Base-by-base conservation (phyloP, 2,113 vertebrate species). In the Triplophysa rosa region DNA sequence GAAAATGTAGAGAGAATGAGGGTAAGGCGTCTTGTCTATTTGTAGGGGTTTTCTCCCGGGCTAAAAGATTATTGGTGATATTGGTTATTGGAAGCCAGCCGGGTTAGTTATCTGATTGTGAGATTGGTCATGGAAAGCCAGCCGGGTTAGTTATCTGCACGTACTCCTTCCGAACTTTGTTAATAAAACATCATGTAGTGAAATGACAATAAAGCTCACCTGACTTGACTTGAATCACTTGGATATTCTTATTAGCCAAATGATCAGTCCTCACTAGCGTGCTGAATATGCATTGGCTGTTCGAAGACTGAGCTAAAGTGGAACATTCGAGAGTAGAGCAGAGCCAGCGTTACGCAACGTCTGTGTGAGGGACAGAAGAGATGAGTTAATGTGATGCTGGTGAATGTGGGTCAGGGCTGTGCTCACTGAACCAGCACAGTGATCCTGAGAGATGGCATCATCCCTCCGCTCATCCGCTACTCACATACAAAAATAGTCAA, bases 381-480 rank as follows among this genome's bases (percentile, higher is more conserved):
- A 71, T n/a, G 79, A 79, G 67, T 65, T 65, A 75, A 68, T 37
- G 52, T 69, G 78, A 84, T 63, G 62, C 70, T 40, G 42, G 33
- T 40, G 49, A 85, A 87, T 87, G 54, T 83, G 77, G 86, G 81
- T 85, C 84, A 86, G 77, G 66, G 70, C 40, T 40, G 78, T 83
- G 84, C 81, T 84, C 77, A 82, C 17, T 78, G 77, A 82, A 73
- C 77, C 82, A 63, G 33, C 56, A 64, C 66, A 70, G 8, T 61
- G 45, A 73, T 74, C 37, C 54, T 65, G 33, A 68, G 78, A 77
- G 65, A 69, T 19, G 62, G 76, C 29, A 47, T 40, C 61, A 62
- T 77, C 78, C 63, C 63, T 74, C 64, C 17, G 29, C 21, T 37
- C 1, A 0, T 67, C 8, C 49, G 13, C 16, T 19, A 69, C 62